These are phyloP conservation scores for Lepidochrysops patricia DNA, from an alignment of 2,888 invertebrate species.

Conservation along the genomic window DNA sequence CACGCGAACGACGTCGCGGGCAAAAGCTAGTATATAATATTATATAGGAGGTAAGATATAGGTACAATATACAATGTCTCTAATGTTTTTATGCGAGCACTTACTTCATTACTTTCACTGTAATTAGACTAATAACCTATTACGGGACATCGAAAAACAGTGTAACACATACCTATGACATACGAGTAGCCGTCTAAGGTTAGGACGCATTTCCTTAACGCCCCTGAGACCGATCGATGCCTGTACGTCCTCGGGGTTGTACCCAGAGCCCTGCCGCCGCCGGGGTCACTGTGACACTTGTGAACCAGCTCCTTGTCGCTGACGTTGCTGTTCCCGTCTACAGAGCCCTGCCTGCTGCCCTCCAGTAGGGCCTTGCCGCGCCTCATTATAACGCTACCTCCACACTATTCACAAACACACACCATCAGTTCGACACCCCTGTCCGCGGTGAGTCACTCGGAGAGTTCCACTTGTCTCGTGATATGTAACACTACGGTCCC, in stretches of 20 bases:
- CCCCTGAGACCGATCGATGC: constrained; percentile 68
- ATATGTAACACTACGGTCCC: constrained; percentile 30
- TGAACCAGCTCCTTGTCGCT: constrained; percentile 78
- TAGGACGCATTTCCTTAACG: constrained; percentile 85
- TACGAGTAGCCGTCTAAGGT: constrained; percentile 90
- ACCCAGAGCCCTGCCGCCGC: constrained; percentile 65
- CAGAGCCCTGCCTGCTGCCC: constrained; percentile 64
- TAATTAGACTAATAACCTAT: not conserved
- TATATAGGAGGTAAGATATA: no score
- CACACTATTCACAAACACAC: constrained; percentile 24
- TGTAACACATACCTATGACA: constrained; percentile 83
- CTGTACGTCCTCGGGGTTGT: constrained; percentile 52
- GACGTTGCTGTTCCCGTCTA: constrained; percentile 54
- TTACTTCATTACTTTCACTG: not conserved
- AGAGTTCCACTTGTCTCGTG: constrained; percentile 23
- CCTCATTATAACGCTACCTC: constrained; percentile 69
- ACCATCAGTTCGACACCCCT: constrained; percentile 15
- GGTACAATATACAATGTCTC: no score
- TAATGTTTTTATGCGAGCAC: no score
- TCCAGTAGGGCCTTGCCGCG: constrained; percentile 65
- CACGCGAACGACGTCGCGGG: no score
- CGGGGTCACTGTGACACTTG: constrained; percentile 80
- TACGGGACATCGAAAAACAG: not conserved
- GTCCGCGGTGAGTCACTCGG: constrained; percentile 27
- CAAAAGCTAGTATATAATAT: no score